Conservation (phyloP, 2,113 vertebrate genomes). For the Anser brachyrhynchus region DNA sequence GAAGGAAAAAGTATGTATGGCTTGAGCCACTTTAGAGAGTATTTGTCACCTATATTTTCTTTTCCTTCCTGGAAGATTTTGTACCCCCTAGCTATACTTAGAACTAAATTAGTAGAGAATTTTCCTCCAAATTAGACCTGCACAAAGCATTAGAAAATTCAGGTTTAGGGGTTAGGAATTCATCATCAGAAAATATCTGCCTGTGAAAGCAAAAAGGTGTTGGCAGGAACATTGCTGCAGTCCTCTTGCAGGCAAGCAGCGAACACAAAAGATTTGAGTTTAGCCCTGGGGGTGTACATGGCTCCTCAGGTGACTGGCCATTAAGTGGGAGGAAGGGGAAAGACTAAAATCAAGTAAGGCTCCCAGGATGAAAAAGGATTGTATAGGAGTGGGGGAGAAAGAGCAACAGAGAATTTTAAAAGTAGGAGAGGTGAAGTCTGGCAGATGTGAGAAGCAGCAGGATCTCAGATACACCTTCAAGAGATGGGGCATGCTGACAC, state of each 20-base stretch:
- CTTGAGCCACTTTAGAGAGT: background rate
- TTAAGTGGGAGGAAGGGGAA: background rate
- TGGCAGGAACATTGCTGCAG: background rate
- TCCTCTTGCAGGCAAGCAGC: background rate
- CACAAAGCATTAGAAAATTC: background rate
- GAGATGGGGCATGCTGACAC: too few species aligned
- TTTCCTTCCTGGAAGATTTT: background rate
- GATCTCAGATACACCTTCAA: too few species aligned
- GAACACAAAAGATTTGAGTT: rapidly evolving
- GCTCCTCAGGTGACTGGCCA: background rate
- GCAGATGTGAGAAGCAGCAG: background rate
- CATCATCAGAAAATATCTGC: background rate
- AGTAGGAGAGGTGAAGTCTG: background rate
- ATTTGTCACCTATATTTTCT: background rate
- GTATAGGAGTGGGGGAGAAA: background rate
- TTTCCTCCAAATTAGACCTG: background rate
- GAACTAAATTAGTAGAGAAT: background rate
- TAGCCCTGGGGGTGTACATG: too few species aligned
- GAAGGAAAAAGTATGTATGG: background rate
- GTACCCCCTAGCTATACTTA: background rate
- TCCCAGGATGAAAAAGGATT: background rate
- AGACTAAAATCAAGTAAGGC: background rate
- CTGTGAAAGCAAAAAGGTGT: background rate
- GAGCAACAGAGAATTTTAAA: background rate
- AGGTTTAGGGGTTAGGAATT: background rate